Evolutionary conservation across 1,140 invertebrate species (phyloP), one percentile per base, ranked within the genome.

Genomic region (Drosophila orena): DNA sequence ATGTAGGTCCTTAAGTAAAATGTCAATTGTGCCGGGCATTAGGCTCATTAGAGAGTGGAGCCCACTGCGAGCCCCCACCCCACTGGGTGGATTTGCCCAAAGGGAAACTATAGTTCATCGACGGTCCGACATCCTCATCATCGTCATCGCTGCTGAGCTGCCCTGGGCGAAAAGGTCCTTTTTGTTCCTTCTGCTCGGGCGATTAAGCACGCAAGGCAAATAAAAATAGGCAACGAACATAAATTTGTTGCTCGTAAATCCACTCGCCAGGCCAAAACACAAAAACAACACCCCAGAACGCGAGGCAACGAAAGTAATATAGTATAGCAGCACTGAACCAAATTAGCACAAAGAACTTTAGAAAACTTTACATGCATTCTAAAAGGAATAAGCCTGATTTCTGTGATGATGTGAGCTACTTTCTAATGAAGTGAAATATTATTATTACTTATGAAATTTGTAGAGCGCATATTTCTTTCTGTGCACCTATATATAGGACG

Each of bases 231-330:
- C 86, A 89, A 90, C 81, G 80, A 80, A 85, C 84, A 89, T 89
- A 89, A 89, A 89, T 89, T 89, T 89, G 85, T 85, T 80, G 85
- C 84, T 89, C 84, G 84, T 89, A 89, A 89, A 89, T 89, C 80
- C 85, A 90, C 27, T 83, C 64, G 64, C 61, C 72, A 76, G 79
- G 66, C 81, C 57, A 44, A 53, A 59, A 55, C 77, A 84, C 54
- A 71, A 76, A 54, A 72, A 62, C 66, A 77, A 64, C 37, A 76
- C 17, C 52, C 59, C 38, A 62, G 49, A 75, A 76, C 46, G 53
- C 27, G 37, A 44, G 17, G 49, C 37, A 47, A 54, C 10, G 17
- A 52, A 64, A 76, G 38, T 20, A 71, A 71, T 27, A 70, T 57
- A 71, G 70, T 57, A 70, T 70, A 70, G 34, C 22, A 24, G 14